Conservation (phyloP, 2,797 vertebrate genomes). For the Microctenopoma lineatum region DNA sequence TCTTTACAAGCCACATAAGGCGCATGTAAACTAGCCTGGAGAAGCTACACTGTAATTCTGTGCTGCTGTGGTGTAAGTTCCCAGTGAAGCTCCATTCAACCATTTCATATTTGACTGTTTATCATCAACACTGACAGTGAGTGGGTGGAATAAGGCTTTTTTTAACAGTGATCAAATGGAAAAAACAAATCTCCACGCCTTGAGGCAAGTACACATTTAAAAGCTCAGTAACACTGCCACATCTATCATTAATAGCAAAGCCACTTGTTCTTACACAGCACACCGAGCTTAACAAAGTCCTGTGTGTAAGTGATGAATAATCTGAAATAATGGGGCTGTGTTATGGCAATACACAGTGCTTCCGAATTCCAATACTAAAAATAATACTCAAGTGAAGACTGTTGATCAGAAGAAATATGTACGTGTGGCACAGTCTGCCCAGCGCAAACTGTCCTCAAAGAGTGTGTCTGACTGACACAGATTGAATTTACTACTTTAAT, state of each 20-base stretch:
- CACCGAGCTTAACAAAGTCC: background rate
- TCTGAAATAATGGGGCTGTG: too few relatives aligned
- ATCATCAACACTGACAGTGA: background rate
- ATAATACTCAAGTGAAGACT: too few relatives aligned
- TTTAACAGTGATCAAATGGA: background rate
- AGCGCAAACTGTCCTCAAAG: constrained; percentile 3
- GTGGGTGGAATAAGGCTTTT: background rate
- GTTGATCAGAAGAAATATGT: constrained; percentile 2
- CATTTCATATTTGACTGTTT: constrained; percentile 1
- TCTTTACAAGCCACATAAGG: constrained; percentile 13
- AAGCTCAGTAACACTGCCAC: background rate
- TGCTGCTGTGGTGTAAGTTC: background rate
- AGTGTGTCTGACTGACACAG: background rate
- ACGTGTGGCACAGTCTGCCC: background rate
- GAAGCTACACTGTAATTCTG: background rate
- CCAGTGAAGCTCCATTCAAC: background rate
- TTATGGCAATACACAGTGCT: too few relatives aligned
- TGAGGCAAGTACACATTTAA: background rate
- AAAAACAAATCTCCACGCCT: background rate
- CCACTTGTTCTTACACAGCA: background rate
- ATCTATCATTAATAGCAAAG: background rate
- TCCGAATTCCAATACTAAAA: too few relatives aligned
- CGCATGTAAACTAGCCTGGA: background rate
- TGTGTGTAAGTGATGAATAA: background rate
- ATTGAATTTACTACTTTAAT: too few relatives aligned